Evolutionary conservation across 2,797 vertebrate genomes (phyloP).

Genomic region (Gambusia yucatana): DNA sequence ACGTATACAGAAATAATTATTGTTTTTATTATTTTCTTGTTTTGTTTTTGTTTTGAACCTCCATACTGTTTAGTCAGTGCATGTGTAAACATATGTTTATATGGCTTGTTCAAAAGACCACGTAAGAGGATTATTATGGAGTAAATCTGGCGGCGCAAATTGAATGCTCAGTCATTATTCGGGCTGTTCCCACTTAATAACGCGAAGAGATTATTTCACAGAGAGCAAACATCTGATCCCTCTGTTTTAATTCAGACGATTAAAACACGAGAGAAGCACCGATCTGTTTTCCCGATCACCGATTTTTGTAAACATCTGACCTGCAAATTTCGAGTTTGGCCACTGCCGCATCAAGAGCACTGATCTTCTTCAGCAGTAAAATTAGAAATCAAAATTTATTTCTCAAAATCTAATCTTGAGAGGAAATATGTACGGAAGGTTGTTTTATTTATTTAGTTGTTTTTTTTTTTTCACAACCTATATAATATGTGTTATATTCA

Average conservation of each 20-base stretch:
- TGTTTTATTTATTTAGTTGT: too few species aligned
- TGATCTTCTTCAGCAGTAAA: background rate
- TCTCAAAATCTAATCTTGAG: background rate
- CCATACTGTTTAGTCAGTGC: background rate
- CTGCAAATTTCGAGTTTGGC: background rate
- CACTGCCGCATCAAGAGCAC: background rate
- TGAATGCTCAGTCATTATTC: conserved; percentile 57
- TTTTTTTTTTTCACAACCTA: background rate
- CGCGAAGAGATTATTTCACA: background rate
- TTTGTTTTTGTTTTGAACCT: background rate
- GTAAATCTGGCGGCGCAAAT: background rate
- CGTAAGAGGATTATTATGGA: conserved; percentile 8
- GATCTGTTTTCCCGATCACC: background rate
- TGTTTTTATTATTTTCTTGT: background rate
- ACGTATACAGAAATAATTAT: background rate
- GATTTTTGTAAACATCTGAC: background rate
- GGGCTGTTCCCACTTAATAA: background rate
- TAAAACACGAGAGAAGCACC: background rate
- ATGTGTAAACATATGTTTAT: background rate
- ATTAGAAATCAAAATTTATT: background rate
- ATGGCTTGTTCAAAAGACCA: conserved; percentile 1
- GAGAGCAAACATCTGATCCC: background rate
- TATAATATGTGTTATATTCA: background rate
- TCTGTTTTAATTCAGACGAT: background rate
- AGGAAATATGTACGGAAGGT: background rate